Evolutionary conservation across 2,888 invertebrate genomes (phyloP).

Genomic region (Drosophila subsilvestris): DNA sequence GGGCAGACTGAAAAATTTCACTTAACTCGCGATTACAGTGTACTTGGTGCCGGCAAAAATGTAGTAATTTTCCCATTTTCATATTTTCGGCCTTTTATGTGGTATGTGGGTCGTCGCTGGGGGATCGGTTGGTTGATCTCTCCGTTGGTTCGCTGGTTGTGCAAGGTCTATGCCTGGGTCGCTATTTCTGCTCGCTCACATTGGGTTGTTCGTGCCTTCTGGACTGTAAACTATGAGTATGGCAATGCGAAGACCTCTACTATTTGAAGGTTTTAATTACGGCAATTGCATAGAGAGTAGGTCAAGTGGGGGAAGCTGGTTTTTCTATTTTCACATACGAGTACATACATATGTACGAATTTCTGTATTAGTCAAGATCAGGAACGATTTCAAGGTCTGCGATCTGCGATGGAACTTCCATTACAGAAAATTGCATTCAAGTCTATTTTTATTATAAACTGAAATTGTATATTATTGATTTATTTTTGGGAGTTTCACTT

Average conservation of each 20-base stretch:
- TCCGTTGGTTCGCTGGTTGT: slow-evolving; percentile 47
- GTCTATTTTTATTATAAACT: not conserved
- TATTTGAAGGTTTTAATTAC: slow-evolving; percentile 69
- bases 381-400: slow-evolving; percentile 31
- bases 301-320: slow-evolving; percentile 65
- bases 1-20: slow-evolving; percentile 55
- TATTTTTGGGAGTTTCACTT: not conserved
- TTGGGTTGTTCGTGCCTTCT: slow-evolving; percentile 65
- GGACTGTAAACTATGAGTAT: slow-evolving; percentile 63
- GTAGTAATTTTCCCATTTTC: slow-evolving; percentile 67
- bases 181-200: slow-evolving; percentile 29
- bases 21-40: slow-evolving; percentile 54
- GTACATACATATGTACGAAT: slow-evolving; percentile 18
- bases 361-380: slow-evolving; percentile 47
- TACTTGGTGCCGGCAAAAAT: slow-evolving; percentile 63
- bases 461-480: not conserved
- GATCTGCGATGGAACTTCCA: not conserved
- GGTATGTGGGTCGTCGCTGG: slow-evolving; percentile 44
- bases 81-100: slow-evolving; percentile 57
- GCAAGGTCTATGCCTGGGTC: slow-evolving; percentile 58
- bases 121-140: slow-evolving; percentile 68
- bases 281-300: slow-evolving; percentile 57
- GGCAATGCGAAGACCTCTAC: slow-evolving; percentile 29
- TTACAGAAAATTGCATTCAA: not conserved
- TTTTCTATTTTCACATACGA: slow-evolving; percentile 14